phyloP scores from a whole-genome alignment of 1,140 invertebrate genomes.

The Rhagoletis zephyria region DNA sequence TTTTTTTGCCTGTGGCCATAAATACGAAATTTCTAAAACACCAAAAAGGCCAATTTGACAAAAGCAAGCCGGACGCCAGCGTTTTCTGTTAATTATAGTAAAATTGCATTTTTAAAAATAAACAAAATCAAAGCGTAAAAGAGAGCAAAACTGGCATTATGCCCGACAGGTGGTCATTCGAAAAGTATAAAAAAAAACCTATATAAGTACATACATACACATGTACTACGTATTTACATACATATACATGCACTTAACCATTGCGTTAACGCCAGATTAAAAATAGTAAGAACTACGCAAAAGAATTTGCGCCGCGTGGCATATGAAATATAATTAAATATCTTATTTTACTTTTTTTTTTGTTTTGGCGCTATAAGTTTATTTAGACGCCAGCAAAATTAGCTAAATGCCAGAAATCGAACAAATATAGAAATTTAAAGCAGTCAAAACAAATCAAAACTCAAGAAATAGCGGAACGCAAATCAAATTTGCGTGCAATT shows the following conservation, averaged over 20 bases:
- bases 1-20: not conserved
- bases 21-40: not conserved
- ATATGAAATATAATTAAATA: not conserved
- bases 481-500: not conserved
- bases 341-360: not conserved
- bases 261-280: not conserved
- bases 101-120: not conserved
- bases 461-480: not conserved
- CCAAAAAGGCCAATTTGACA: not conserved
- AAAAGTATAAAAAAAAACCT: not conserved
- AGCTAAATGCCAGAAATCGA: not conserved
- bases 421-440: not conserved
- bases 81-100: conserved; percentile 9
- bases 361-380: no score
- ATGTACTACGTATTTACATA: no score
- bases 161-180: not conserved
- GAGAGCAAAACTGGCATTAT: not conserved
- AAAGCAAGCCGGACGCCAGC: not conserved
- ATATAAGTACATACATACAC: not conserved
- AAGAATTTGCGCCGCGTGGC: conserved; percentile 22
- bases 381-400: no score
- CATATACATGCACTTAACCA: not conserved
- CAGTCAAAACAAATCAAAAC: not conserved
- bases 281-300: not conserved
- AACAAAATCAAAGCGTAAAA: not conserved